Evolutionary conservation across 1,140 invertebrate genomes (phyloP).

Genomic region (Solen grandis): DNA sequence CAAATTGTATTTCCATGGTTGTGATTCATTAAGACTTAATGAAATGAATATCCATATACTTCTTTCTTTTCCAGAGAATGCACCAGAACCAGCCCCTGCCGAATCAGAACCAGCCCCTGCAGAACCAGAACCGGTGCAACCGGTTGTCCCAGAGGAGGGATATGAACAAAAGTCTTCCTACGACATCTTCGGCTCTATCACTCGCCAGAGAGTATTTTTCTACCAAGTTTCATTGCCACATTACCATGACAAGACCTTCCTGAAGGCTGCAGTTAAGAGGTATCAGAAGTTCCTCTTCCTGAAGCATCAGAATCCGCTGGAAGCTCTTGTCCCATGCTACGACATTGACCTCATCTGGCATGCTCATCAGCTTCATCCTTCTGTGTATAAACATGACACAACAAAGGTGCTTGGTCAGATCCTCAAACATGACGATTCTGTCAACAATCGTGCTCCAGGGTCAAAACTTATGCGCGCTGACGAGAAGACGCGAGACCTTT

Average conservation of each 20-base stretch:
- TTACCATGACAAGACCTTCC: conserved; percentile 80
- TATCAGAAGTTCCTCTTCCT: conserved; percentile 82
- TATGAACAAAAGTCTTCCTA: conserved; percentile 72
- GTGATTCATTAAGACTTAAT: too few relatives aligned
- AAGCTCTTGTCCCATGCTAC: conserved; percentile 82
- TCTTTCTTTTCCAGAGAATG: background rate
- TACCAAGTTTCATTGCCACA: conserved; percentile 83
- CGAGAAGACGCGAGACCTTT: conserved; percentile 66
- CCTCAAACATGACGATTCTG: conserved; percentile 81
- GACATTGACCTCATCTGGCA: conserved; percentile 83
- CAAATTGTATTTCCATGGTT: too few relatives aligned
- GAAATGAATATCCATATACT: too few relatives aligned
- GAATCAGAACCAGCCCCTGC: background rate
- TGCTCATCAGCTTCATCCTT: conserved; percentile 81
- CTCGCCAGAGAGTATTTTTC: conserved; percentile 79
- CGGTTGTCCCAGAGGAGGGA: conserved; percentile 14
- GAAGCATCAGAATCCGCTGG: conserved; percentile 79
- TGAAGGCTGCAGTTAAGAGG: conserved; percentile 78
- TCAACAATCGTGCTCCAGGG: conserved; percentile 80
- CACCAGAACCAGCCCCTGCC: background rate
- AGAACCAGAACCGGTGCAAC: conserved; percentile 5
- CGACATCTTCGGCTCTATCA: conserved; percentile 78
- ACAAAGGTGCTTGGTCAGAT: conserved; percentile 78
- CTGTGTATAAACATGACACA: conserved; percentile 79
- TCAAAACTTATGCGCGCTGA: conserved; percentile 77